Conservation (phyloP, 2,888 invertebrate species). For the Cabera pusaria region DNA sequence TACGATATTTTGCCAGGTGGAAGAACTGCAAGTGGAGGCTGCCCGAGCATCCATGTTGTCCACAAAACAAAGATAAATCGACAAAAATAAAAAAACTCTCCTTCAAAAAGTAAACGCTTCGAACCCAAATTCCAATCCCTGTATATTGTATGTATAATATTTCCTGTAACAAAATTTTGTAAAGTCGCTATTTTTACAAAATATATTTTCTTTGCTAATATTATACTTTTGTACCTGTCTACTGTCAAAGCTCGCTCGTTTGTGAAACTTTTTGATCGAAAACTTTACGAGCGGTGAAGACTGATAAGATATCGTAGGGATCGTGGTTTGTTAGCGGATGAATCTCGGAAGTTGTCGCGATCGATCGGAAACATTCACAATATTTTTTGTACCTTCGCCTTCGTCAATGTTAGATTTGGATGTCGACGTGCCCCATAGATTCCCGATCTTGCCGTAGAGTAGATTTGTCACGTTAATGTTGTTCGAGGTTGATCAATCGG, state of each 20-base stretch:
- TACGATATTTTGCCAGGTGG: constrained; percentile 93
- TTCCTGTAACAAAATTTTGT: constrained; percentile 71
- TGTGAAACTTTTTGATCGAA: constrained; percentile 68
- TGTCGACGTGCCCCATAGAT: constrained; percentile 70
- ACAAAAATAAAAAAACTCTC: constrained; percentile 76
- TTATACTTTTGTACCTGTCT: constrained; percentile 58
- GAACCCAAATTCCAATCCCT: constrained; percentile 61
- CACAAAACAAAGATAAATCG: constrained; percentile 83
- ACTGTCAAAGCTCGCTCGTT: constrained; percentile 71
- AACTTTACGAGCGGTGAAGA: constrained; percentile 79
- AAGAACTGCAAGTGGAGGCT: constrained; percentile 91
- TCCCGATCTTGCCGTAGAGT: constrained; percentile 68
- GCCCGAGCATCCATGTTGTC: constrained; percentile 87
- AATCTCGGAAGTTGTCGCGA: constrained; percentile 58
- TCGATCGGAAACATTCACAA: constrained; percentile 61
- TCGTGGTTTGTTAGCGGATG: constrained; percentile 68
- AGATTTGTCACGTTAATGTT: constrained; percentile 73
- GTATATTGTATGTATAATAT: constrained; percentile 69
- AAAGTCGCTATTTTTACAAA: constrained; percentile 80
- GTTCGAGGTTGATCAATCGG: constrained; percentile 69
- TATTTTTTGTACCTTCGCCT: constrained; percentile 64
- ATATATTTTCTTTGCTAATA: constrained; percentile 61
- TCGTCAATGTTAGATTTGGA: constrained; percentile 76
- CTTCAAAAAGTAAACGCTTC: constrained; percentile 79
- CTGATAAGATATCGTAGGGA: constrained; percentile 77